phyloP scores from a whole-genome alignment of 2,113 vertebrate species.

The Aegotheles bennettii region DNA sequence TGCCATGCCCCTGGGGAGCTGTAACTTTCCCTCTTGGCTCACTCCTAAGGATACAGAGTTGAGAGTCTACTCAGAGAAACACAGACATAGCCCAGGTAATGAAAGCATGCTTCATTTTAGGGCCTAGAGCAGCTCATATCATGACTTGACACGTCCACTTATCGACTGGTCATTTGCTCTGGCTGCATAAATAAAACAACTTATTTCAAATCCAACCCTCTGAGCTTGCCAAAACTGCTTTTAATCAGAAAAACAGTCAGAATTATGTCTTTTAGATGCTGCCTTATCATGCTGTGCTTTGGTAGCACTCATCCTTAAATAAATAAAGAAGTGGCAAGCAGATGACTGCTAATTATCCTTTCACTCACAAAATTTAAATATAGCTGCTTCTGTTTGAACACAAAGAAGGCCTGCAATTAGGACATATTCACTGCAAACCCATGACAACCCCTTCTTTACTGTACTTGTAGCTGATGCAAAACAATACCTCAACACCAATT shows the following conservation, averaged over 20 bases:
- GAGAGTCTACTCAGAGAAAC: not conserved
- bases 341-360: conserved; percentile 4
- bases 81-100: not conserved
- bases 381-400: conserved; percentile 10
- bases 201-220: not conserved
- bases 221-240: not conserved
- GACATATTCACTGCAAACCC: not conserved
- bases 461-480: not conserved
- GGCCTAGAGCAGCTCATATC: not conserved
- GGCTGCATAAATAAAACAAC: not conserved
- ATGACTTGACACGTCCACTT: not conserved
- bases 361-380: not conserved
- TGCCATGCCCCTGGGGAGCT: not conserved
- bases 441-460: not conserved
- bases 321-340: not conserved
- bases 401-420: not conserved
- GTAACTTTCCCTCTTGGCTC: not conserved
- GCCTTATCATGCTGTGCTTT: not conserved
- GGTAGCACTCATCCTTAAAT: not conserved
- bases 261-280: not conserved
- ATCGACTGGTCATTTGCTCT: not conserved
- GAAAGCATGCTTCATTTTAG: not conserved
- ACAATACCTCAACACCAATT: not conserved
- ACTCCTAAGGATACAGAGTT: not conserved
- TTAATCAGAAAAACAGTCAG: not conserved